phyloP scores from a whole-genome alignment of 1,140 invertebrate genomes.

The Magallana angulata region DNA sequence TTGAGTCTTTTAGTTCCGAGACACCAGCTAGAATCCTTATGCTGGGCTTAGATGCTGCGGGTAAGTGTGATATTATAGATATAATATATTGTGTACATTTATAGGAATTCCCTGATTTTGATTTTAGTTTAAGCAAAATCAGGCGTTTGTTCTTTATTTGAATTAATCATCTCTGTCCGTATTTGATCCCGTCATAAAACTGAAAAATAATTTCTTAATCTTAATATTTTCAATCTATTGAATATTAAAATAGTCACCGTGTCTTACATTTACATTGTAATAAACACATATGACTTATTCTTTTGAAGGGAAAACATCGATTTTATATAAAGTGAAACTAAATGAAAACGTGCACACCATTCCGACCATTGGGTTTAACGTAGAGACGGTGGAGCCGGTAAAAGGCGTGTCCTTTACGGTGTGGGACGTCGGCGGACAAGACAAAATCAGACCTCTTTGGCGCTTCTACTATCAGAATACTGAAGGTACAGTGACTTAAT shows the following conservation, averaged over 20 bases:
- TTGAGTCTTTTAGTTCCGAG: slow-evolving; percentile 58
- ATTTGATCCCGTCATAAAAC: too few species aligned
- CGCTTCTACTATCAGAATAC: slow-evolving; percentile 70
- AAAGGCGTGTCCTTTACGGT: slow-evolving; percentile 80
- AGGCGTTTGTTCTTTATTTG: too few species aligned
- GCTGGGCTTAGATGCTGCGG: slow-evolving; percentile 76
- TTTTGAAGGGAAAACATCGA: slow-evolving; percentile 83
- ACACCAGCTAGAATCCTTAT: slow-evolving; percentile 71
- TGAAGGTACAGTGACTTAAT: slow-evolving; percentile 56
- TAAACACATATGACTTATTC: neutral
- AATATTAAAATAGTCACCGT: neutral
- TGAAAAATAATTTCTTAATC: too few species aligned
- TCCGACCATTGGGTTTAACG: slow-evolving; percentile 78
- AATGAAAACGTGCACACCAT: slow-evolving; percentile 81
- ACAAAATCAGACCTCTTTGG: slow-evolving; percentile 79
- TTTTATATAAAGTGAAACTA: slow-evolving; percentile 99
- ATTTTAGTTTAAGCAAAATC: too few species aligned
- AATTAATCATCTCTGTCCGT: too few species aligned
- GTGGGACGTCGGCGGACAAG: slow-evolving; percentile 81
- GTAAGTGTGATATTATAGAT: slow-evolving; percentile 47
- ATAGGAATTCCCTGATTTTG: neutral
- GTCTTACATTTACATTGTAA: neutral
- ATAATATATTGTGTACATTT: neutral
- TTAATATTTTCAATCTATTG: neutral
- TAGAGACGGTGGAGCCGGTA: slow-evolving; percentile 71